Conservation (phyloP, 2,113 vertebrate genomes). For the Chlorodrepanis virens region DNA sequence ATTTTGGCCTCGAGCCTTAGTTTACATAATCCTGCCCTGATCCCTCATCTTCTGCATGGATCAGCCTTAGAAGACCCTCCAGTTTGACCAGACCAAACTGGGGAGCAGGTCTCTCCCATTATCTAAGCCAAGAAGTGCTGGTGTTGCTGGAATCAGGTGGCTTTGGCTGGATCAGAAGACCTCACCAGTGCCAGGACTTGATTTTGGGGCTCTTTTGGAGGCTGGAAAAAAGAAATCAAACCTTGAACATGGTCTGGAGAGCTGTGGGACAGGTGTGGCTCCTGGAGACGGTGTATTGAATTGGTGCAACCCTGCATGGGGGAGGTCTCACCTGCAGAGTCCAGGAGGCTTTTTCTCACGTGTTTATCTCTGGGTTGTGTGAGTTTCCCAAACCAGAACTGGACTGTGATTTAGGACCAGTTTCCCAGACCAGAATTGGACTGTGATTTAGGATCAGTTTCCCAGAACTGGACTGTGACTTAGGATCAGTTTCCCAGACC, state of each 20-base stretch:
- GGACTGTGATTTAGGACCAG: background rate
- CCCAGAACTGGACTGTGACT: background rate
- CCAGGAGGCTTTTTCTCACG: accelerated
- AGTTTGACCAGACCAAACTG: background rate
- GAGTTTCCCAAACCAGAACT: background rate
- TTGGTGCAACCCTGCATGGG: accelerated
- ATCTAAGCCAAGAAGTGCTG: background rate
- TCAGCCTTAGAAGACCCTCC: background rate
- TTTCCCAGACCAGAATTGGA: background rate
- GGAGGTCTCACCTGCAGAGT: background rate
- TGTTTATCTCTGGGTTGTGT: background rate
- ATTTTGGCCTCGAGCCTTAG: background rate
- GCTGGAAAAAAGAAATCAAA: background rate
- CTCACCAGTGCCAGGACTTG: background rate
- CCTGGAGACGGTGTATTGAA: background rate
- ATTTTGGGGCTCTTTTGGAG: background rate
- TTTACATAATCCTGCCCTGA: background rate
- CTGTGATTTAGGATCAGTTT: background rate
- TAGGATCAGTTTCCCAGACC: background rate
- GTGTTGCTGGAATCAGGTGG: background rate
- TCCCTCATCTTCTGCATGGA: background rate
- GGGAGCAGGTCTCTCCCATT: background rate
- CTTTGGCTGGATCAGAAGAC: background rate
- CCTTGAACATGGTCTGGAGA: background rate
- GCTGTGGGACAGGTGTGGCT: background rate